Conservation (phyloP, 2,888 invertebrate genomes). For the Drosophila meridionalis region DNA sequence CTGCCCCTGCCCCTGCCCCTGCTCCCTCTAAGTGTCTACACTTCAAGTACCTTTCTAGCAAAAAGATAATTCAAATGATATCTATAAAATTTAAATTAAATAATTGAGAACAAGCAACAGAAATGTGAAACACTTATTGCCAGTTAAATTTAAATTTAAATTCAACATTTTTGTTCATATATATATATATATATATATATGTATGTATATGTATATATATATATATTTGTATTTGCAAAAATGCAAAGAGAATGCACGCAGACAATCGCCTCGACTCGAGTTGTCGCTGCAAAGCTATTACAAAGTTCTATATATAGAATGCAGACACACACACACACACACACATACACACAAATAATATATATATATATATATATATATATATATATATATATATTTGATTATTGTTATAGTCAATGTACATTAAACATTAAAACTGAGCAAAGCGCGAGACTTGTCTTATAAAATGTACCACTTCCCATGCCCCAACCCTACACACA, state of each 20-base stretch:
- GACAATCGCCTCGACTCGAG: conserved; percentile 59
- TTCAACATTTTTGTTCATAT: conserved; percentile 47
- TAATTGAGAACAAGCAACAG: conserved; percentile 23
- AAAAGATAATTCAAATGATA: conserved; percentile 39
- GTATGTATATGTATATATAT: conserved; percentile 10
- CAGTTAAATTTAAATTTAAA: conserved; percentile 36
- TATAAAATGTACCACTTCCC: background rate
- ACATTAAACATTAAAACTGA: conserved; percentile 29
- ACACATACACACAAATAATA: conserved; percentile 6
- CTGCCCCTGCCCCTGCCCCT: conserved; percentile 26
- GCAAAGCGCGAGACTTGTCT: conserved; percentile 39
- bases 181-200: background rate
- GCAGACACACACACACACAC: conserved; percentile 24
- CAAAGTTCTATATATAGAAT: conserved; percentile 17
- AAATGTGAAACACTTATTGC: conserved; percentile 36
- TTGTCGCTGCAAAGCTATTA: conserved; percentile 35
- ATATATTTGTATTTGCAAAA: conserved; percentile 10
- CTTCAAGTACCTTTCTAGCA: conserved; percentile 82
- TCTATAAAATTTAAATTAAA: background rate
- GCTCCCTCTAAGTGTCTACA: conserved; percentile 70
- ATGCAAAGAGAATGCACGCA: conserved; percentile 17
- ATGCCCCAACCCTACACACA: background rate
- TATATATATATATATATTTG: conserved; percentile 9
- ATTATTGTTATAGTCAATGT: conserved; percentile 47
- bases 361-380: conserved; percentile 22